Evolutionary conservation across 1,140 invertebrate genomes (phyloP).

Genomic region (Trachymyrmex cornetzi): DNA sequence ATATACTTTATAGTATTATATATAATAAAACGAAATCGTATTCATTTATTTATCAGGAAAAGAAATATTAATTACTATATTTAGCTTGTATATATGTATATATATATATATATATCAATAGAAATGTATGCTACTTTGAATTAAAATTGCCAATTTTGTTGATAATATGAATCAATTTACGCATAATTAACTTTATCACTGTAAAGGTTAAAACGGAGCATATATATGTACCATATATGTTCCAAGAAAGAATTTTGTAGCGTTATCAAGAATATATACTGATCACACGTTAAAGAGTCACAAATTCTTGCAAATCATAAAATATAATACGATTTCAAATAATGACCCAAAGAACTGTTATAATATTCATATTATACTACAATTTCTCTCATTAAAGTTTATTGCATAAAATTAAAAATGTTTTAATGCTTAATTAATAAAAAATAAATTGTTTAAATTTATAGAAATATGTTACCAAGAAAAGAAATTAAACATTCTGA

Average conservation of each 20-base stretch:
- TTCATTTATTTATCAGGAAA: neutral
- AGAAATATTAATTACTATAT: neutral
- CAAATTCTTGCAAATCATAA: slow-evolving; percentile 55
- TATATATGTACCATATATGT: neutral
- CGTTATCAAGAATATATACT: neutral
- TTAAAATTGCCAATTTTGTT: neutral
- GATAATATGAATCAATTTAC: neutral
- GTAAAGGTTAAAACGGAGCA: neutral
- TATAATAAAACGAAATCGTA: slow-evolving; percentile 9
- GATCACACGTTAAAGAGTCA: neutral
- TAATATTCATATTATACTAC: neutral
- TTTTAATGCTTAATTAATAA: neutral
- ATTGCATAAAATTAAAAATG: neutral
- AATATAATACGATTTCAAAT: slow-evolving; percentile 8
- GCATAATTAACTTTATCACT: neutral
- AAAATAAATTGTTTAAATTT: neutral
- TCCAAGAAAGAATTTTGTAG: slow-evolving; percentile 13
- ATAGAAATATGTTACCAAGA: neutral
- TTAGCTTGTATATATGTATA: neutral
- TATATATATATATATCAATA: neutral
- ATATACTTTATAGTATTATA: neutral
- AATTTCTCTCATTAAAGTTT: neutral
- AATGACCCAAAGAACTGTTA: neutral
- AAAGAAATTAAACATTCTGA: neutral
- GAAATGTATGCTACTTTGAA: neutral